These are phyloP conservation scores for Triplophysa bombifrons DNA, from an alignment of 2,797 vertebrate genomes.

Conservation along the genomic window DNA sequence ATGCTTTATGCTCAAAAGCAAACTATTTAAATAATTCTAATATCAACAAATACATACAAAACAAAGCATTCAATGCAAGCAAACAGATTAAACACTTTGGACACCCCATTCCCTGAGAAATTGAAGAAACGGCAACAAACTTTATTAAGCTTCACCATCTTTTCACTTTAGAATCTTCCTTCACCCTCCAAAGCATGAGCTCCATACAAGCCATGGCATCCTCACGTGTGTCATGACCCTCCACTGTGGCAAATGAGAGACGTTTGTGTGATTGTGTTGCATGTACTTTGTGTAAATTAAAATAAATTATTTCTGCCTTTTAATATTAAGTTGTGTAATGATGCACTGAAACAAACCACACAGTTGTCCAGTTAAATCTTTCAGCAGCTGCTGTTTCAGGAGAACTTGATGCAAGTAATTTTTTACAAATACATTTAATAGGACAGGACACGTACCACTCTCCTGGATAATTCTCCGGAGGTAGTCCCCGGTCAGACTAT, in stretches of 20 bases:
- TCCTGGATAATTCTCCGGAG: conserved; percentile 81
- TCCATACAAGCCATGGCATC: conserved; percentile 80
- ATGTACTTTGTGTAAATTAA: background rate
- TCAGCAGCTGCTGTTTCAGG: conserved; percentile 12
- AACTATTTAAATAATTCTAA: background rate
- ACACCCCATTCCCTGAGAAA: background rate
- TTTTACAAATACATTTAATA: conserved; percentile 40
- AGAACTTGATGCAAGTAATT: conserved; percentile 16
- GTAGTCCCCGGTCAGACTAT: conserved; percentile 77
- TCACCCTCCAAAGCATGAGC: conserved; percentile 83
- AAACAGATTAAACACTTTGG: background rate
- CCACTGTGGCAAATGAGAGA: conserved; percentile 62
- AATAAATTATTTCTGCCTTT: background rate
- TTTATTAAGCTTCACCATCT: conserved; percentile 65
- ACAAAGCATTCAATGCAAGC: background rate
- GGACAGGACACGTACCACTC: conserved; percentile 74
- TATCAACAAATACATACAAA: background rate
- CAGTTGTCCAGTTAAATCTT: background rate
- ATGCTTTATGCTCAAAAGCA: background rate
- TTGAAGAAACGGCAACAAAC: background rate
- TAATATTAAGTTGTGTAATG: background rate
- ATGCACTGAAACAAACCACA: background rate
- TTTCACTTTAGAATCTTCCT: conserved; percentile 80
- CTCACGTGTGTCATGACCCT: conserved; percentile 78
- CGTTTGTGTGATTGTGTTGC: background rate